Conservation (phyloP, 30 jellyfish, hydroid and myxozoan genomes). For the Chrysaora quinquecirrha region DNA sequence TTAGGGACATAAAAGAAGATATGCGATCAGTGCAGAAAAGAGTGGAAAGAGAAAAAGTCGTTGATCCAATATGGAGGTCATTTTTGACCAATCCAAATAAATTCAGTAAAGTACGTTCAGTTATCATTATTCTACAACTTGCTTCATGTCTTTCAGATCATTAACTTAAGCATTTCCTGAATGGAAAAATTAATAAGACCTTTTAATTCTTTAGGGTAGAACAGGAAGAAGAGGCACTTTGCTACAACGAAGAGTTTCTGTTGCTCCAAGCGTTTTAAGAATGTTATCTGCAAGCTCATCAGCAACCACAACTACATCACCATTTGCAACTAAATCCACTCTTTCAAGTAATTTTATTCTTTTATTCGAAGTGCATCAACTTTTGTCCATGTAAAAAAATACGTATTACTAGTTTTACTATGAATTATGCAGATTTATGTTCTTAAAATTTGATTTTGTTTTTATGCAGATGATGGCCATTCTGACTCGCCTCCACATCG, state of each 20-base stretch:
- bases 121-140: no score
- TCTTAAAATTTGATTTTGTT: no score
- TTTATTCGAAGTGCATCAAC: not conserved
- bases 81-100: constrained; percentile 68
- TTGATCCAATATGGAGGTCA: constrained; percentile 83
- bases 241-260: constrained; percentile 53
- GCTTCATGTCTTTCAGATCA: not conserved
- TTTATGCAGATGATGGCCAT: no score
- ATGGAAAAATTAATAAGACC: no score
- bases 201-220: constrained; percentile 29
- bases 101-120: constrained; percentile 58
- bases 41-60: constrained; percentile 72
- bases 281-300: constrained; percentile 28
- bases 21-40: constrained; percentile 41
- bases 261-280: constrained; percentile 42
- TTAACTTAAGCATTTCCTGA: not conserved
- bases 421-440: no score
- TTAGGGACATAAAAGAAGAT: constrained; percentile 73
- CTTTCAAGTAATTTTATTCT: not conserved
- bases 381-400: not conserved
- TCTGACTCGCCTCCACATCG: no score
- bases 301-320: constrained; percentile 15
- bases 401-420: no score
- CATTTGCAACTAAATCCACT: not conserved
- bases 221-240: constrained; percentile 49